Evolutionary conservation across 2,113 vertebrate genomes (phyloP), one percentile per base, ranked within the genome.

Genomic region (Sula dactylatra): DNA sequence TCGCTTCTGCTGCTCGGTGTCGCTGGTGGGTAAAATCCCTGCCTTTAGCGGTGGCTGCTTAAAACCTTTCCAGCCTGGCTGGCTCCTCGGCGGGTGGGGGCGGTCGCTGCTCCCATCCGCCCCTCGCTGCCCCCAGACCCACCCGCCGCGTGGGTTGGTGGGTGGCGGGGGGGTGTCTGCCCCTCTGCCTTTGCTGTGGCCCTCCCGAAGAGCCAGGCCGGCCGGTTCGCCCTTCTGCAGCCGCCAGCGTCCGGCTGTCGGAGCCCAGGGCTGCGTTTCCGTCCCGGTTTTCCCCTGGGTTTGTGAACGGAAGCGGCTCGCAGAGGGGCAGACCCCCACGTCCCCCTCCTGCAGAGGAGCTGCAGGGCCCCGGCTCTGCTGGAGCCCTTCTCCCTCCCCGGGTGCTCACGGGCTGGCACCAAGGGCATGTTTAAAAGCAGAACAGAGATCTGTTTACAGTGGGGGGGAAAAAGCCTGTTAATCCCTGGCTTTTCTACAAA

Each of bases 131-230:
- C 73, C 73, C 58, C 38, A 32, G 56, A 13, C 56, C 38, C 69
- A 2, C 29, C 42, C 2, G 4, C 45, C 0, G 0, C 3, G 5
- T 1, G 3, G 52, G 45, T 36, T 1, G 3, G 72, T 8, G 73
- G n/a, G n/a, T 2, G 16, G 6, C 4, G 1, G 71, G 4, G 61
- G 42, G 47, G 42, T 58, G 16, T 8, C 11, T 34, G 42, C 56
- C 44, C 20, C 81, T 44, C 38, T 32, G 45, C 40, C 71, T 34
- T 22, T 2, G 2, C 52, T 36, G 7, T 26, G 32, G 38, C 36
- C 27, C 64, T 36, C 72, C 65, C 8, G 5, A 2, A 21, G 56
- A 55, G 36, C 62, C 69, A 26, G n/a, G 9, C 25, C 49, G 7
- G 36, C 22, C 4, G 2, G 4, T 76, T 34, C 74, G 42, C 15